Conservation (phyloP, 2,888 invertebrate species). For the Physocephala rufipes region DNA sequence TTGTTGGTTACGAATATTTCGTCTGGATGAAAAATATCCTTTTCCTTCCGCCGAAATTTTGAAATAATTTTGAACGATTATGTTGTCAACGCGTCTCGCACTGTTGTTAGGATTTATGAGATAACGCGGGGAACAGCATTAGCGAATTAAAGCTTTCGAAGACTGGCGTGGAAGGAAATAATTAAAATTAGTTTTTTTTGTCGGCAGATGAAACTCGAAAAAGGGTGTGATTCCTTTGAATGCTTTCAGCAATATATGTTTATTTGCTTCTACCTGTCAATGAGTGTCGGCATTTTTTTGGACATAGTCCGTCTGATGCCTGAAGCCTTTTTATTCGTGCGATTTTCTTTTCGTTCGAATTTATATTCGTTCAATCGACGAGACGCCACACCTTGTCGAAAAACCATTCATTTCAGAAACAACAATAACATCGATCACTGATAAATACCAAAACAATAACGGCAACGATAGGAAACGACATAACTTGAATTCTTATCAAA, state of each 20-base stretch:
- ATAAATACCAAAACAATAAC: background rate
- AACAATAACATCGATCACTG: constrained; percentile 1
- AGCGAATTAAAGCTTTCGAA: background rate
- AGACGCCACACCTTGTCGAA: background rate
- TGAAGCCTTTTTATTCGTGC: constrained; percentile 2
- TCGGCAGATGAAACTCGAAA: background rate
- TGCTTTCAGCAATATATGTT: too few species aligned
- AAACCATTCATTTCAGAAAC: background rate
- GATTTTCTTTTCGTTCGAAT: background rate
- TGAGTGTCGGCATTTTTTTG: too few species aligned
- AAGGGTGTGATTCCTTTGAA: too few species aligned
- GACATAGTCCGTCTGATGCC: background rate
- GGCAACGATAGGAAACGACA: constrained; percentile 3
- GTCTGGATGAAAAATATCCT: background rate
- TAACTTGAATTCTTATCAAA: constrained; percentile 21
- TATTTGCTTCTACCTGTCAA: too few species aligned
- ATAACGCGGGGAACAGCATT: background rate
- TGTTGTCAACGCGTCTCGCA: background rate
- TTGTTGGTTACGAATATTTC: too few species aligned
- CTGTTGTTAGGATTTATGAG: background rate
- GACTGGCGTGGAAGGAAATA: background rate
- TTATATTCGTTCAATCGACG: background rate
- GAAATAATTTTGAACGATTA: background rate
- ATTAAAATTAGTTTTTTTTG: too few species aligned
- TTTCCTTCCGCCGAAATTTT: too few species aligned